Percentiles rank a stretch among this genome's conserved stretches.
These are phyloP conservation scores for Balearica regulorum DNA, from an alignment of 2,797 vertebrate genomes.

Conservation along the genomic window DNA sequence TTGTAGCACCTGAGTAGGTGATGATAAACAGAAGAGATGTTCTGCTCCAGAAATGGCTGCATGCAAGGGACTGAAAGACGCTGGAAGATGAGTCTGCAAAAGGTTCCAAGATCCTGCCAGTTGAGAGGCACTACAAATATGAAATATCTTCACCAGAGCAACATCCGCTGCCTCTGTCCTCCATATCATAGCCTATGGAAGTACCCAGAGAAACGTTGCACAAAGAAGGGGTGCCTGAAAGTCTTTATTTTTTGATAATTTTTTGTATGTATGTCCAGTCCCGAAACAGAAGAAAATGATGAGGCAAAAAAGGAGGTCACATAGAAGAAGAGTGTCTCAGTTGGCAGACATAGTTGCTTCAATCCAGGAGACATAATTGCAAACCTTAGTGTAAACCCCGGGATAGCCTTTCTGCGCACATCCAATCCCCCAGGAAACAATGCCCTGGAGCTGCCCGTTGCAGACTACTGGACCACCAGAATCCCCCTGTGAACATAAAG, in stretches of 20 bases:
- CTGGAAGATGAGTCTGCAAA: not conserved
- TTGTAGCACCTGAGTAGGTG: not conserved
- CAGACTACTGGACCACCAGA: no score
- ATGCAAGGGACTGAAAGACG: not conserved
- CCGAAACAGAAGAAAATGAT: not conserved
- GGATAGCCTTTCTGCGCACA: no score
- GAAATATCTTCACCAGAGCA: not conserved
- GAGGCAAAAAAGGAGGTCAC: not conserved
- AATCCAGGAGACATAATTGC: no score
- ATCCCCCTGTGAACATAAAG: no score
- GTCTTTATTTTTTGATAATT: not conserved
- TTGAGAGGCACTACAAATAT: not conserved
- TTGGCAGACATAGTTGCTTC: no score
- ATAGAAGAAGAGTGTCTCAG: no score
- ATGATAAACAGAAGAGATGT: not conserved
- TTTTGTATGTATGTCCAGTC: not conserved
- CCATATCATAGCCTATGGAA: not conserved
- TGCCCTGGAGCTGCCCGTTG: no score
- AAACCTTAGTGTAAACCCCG: no score
- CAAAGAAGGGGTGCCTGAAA: not conserved
- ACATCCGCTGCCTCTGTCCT: not conserved
- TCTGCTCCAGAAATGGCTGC: not conserved
- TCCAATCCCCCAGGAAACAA: no score
- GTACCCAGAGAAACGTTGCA: not conserved
- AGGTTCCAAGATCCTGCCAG: not conserved